Conservation (phyloP, 2,113 vertebrate genomes). For the Calonectris borealis region DNA sequence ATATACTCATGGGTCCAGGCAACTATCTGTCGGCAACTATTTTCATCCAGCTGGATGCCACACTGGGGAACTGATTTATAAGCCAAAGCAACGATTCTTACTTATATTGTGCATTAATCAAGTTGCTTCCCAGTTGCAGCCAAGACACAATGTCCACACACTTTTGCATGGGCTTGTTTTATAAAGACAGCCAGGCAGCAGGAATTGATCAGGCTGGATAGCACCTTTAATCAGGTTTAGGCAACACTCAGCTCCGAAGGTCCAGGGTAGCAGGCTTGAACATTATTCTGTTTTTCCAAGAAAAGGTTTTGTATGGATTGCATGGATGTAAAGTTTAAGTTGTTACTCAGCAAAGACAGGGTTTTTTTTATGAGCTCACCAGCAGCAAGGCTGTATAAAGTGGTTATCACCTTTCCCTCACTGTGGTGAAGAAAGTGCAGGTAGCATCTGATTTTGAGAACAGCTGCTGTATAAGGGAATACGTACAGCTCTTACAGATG, state of each 20-base stretch:
- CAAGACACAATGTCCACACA: not conserved
- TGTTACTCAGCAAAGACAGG: not conserved
- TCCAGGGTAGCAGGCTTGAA: not conserved
- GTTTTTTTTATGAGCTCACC: not conserved
- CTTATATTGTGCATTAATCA: not conserved
- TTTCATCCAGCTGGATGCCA: not conserved
- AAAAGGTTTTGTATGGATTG: not conserved
- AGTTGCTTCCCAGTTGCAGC: not conserved
- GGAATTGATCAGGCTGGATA: not conserved
- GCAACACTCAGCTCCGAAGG: not conserved
- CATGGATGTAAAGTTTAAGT: not conserved
- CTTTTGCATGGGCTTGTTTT: not conserved
- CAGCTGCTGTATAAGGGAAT: not conserved
- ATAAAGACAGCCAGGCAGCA: not conserved
- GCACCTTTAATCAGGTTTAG: not conserved
- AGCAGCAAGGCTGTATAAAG: not conserved
- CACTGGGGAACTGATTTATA: not conserved
- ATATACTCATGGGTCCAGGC: not conserved
- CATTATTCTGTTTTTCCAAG: not conserved
- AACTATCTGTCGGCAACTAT: not conserved
- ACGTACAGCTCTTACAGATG: not conserved
- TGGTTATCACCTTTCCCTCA: not conserved
- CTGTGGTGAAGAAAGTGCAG: not conserved
- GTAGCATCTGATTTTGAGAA: not conserved
- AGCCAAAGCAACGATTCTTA: not conserved